Evolutionary conservation across 2,113 vertebrate species (phyloP).

Genomic region (Pollachius pollachius): DNA sequence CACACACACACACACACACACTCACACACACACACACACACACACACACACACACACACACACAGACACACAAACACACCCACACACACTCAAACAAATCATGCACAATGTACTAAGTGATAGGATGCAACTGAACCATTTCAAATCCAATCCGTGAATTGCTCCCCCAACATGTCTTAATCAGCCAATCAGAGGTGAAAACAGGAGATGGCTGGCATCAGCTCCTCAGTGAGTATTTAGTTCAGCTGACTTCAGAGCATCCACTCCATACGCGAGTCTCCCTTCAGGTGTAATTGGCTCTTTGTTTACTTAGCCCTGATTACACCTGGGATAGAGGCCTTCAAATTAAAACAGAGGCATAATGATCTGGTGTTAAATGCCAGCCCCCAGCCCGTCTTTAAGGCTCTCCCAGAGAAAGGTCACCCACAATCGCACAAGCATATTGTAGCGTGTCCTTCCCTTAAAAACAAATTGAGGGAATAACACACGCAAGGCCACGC

Average conservation of each 20-base stretch:
- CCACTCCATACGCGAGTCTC: constrained; percentile 53
- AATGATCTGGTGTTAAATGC: constrained; percentile 68
- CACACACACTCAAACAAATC: too few relatives aligned
- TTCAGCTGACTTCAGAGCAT: constrained; percentile 58
- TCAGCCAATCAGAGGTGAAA: constrained; percentile 54
- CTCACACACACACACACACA: too few relatives aligned
- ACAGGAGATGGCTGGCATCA: constrained; percentile 53
- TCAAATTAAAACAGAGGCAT: constrained; percentile 61
- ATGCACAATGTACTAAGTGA: constrained; percentile 36
- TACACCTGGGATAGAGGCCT: constrained; percentile 67
- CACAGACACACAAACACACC: too few relatives aligned
- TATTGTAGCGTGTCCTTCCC: constrained; percentile 28
- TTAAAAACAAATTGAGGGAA: neutral
- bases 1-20: too few relatives aligned
- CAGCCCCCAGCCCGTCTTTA: constrained; percentile 34
- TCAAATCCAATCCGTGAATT: constrained; percentile 49
- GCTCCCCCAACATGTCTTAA: constrained; percentile 48
- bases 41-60: too few relatives aligned
- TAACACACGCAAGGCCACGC: neutral
- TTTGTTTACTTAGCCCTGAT: constrained; percentile 68
- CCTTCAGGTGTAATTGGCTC: constrained; percentile 50
- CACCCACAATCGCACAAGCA: constrained; percentile 22
- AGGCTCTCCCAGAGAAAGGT: constrained; percentile 58
- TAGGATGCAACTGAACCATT: constrained; percentile 40
- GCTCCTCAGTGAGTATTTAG: constrained; percentile 55